Evolutionary conservation across 2,113 vertebrate species (phyloP), one percentile per base, ranked within the genome.

Genomic region (Petroica traversi): DNA sequence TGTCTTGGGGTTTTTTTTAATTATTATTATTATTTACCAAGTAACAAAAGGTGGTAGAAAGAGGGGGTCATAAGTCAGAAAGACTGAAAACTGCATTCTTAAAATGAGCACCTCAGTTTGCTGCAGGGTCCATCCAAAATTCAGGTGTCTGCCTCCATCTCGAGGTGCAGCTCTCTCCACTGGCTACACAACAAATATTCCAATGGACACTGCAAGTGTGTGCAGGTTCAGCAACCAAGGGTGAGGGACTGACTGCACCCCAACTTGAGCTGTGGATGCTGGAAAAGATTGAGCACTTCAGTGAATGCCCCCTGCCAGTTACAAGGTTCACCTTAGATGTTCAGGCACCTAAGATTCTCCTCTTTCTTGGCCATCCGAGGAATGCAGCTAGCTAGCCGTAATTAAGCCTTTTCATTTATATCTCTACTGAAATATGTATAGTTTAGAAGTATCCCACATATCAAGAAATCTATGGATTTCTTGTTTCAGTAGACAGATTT

Each of bases 161-260:
- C 46, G 38, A 86, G 36, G n/a, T 1, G 1, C 25, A 46, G 12
- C 28, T 61, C 28, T 88, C 33, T 58, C 48, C 59, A 3, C 5
- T 23, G 28, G 14, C 34, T 66, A 12, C 12, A 51, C 28, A 52
- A 3, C 0, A 0, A 29, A 13, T 46, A 36, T 26, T 83, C 85
- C 55, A 41, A 5, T 2, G 36, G 24, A 34, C 15, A 14, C n/a
- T 80, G 45, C n/a, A 55, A 15, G 29, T 26, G 36, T 20, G 5
- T 34, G 18, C 43, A 82, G 75, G 77, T 61, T 71, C 71, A 72
- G 43, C 16, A 49, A 31, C 54, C 19, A 5, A 29, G 4, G 34
- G 34, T 19, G 48, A 71, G 31, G 38, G 31, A 45, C 26, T n/a
- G 34, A 55, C 7, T 48, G 58, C 63, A 51, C 5, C 19, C 28